Percentiles rank a stretch among this genome's conserved stretches.
phyloP scores from a whole-genome alignment of 2,888 invertebrate genomes.

The Sesamia inferens region DNA sequence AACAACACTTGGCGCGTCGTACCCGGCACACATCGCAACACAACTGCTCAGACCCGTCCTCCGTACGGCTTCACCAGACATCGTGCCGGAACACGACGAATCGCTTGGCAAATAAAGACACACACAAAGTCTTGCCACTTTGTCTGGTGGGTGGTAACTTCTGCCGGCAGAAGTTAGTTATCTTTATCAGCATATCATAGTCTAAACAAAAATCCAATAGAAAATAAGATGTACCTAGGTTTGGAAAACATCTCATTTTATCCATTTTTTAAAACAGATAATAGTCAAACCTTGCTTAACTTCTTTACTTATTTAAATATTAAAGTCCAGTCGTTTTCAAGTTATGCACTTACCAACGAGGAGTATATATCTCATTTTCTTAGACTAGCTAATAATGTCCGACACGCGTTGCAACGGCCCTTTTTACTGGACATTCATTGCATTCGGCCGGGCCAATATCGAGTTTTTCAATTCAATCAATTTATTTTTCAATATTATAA shows the following conservation, averaged over 20 bases:
- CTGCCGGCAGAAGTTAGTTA: too few species aligned
- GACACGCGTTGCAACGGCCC: background rate
- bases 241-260: background rate
- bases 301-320: too few species aligned
- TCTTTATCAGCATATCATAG: background rate
- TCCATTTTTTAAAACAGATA: background rate
- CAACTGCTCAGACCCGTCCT: too few species aligned
- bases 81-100: too few species aligned
- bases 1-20: too few species aligned
- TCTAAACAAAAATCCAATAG: background rate
- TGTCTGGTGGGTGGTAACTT: too few species aligned
- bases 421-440: background rate
- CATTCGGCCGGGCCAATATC: background rate
- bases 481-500: background rate
- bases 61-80: too few species aligned
- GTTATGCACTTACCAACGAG: background rate
- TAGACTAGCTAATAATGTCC: background rate
- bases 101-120: too few species aligned
- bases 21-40: too few species aligned
- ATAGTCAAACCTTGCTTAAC: background rate
- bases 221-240: background rate
- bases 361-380: background rate
- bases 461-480: background rate
- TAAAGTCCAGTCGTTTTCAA: background rate
- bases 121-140: too few species aligned